Evolutionary conservation across 2,113 vertebrate genomes (phyloP).

Genomic region (Romanogobio albipinnatus): DNA sequence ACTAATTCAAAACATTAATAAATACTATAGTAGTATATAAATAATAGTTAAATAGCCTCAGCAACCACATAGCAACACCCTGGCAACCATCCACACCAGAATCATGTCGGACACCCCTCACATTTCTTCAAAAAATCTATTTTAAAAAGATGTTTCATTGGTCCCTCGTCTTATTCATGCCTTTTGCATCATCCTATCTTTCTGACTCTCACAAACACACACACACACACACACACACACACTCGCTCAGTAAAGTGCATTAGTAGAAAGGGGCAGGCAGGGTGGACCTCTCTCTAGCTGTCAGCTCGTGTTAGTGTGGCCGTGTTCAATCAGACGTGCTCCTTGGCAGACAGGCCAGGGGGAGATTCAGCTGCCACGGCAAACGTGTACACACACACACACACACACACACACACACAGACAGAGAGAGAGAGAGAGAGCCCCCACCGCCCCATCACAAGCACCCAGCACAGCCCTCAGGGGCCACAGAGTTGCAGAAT

Average conservation of each 20-base stretch:
- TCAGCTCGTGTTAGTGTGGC: constrained; percentile 81
- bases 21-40: neutral
- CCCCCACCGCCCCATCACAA: constrained; percentile 64
- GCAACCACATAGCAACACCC: neutral
- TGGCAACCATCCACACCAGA: neutral
- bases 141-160: neutral
- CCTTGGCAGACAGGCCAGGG: constrained; percentile 88
- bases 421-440: neutral
- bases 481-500: constrained; percentile 69
- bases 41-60: neutral
- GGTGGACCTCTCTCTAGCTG: constrained; percentile 85
- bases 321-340: constrained; percentile 86
- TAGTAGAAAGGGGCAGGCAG: constrained; percentile 83
- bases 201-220: neutral
- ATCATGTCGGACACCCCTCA: neutral
- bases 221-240: constrained; percentile 44
- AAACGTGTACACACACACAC: constrained; percentile 68
- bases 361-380: constrained; percentile 84
- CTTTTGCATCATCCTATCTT: constrained; percentile 15
- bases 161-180: constrained; percentile 1
- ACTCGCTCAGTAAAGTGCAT: constrained; percentile 73
- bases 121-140: neutral
- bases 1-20: too few relatives aligned
- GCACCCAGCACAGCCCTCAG: constrained; percentile 58
- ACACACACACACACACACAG: constrained; percentile 47